Percentiles rank a stretch among this genome's conserved stretches.
Evolutionary conservation across 2,113 vertebrate genomes (phyloP).

Genomic region (Clarias batrachus): DNA sequence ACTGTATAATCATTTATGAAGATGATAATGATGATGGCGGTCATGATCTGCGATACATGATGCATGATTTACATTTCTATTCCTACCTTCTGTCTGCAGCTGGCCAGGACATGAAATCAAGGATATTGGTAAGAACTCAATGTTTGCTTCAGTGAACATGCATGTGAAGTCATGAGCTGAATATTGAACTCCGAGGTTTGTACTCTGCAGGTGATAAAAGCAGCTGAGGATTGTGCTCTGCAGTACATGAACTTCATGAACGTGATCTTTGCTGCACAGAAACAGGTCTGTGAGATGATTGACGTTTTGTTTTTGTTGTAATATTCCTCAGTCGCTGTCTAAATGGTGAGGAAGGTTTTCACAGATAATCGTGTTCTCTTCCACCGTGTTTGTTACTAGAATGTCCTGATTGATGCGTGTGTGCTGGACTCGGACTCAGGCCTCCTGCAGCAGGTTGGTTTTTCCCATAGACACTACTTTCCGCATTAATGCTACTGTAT

Average conservation of each 20-base stretch:
- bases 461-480: neutral
- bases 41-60: neutral
- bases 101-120: constrained; percentile 89
- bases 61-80: too few species aligned
- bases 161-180: neutral
- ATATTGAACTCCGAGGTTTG: neutral
- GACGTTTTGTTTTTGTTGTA: neutral
- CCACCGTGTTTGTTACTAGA: constrained; percentile 70
- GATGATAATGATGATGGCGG: neutral
- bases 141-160: neutral
- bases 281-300: constrained; percentile 75
- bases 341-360: neutral
- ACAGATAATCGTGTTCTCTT: neutral
- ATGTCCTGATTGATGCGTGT: constrained; percentile 91
- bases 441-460: constrained; percentile 90
- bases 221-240: constrained; percentile 87
- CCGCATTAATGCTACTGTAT: neutral
- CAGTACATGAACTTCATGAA: constrained; percentile 99
- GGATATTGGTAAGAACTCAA: constrained; percentile 85
- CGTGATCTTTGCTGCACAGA: constrained; percentile 95
- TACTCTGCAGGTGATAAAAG: constrained; percentile 86
- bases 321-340: neutral
- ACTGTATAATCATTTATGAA: neutral
- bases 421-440: constrained; percentile 91
- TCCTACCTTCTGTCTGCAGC: constrained; percentile 61